Percentiles rank a stretch among this genome's conserved stretches.
These are phyloP conservation scores for Philopedon plagiatum DNA, from an alignment of 2,888 invertebrate genomes.

Conservation along the genomic window DNA sequence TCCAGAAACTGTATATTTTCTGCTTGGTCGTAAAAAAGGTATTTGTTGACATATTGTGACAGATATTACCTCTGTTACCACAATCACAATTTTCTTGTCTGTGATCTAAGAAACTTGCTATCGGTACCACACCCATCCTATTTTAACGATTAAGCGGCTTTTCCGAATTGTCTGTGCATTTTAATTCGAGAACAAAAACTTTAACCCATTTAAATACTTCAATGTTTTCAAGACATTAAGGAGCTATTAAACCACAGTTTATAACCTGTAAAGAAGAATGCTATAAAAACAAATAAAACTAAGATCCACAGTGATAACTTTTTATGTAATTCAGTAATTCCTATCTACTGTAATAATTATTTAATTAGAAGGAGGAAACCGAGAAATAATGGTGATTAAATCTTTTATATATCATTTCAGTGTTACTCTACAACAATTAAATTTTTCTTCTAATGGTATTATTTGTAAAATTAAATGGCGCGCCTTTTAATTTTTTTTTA, in stretches of 20 bases:
- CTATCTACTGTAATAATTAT: constrained; percentile 9
- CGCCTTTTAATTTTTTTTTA: constrained; percentile 16
- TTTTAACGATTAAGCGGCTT: no score
- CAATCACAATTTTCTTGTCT: no score
- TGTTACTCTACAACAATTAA: constrained; percentile 8
- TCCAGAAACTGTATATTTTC: no score
- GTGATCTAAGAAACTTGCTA: no score
- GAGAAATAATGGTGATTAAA: constrained; percentile 15
- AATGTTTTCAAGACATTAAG: constrained; percentile 1
- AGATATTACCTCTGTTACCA: no score
- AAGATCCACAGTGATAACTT: constrained; percentile 6
- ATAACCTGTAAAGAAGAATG: constrained; percentile 23
- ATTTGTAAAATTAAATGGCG: constrained; percentile 19
- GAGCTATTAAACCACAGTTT: constrained; percentile 4
- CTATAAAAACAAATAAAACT: constrained; percentile 28
- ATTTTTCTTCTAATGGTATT: constrained; percentile 10
- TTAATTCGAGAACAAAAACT: no score
- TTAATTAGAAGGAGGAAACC: constrained; percentile 15
- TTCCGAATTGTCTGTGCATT: no score
- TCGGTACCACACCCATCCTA: no score
- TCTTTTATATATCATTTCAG: constrained; percentile 17
- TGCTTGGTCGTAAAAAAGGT: no score
- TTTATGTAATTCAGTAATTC: constrained; percentile 19
- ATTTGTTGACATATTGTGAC: no score
- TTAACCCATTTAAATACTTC: background rate